Percentiles rank a stretch among this genome's conserved stretches.
phyloP scores from a whole-genome alignment of 2,797 vertebrate species.

The Alfaro cultratus region DNA sequence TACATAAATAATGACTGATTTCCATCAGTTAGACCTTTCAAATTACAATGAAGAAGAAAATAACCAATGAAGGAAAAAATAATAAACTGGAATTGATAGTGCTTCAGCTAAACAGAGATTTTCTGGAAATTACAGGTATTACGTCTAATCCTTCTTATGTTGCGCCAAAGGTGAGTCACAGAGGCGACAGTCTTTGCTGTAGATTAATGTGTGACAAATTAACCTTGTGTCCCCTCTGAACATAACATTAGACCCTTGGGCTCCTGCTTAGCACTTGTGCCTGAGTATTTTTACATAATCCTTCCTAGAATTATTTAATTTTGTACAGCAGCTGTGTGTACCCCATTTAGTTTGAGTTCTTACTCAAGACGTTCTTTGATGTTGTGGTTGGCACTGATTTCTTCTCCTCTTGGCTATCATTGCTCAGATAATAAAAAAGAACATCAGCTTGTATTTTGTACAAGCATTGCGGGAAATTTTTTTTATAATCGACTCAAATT shows the following conservation, averaged over 20 bases:
- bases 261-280: constrained; percentile 16
- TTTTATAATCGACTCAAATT: background rate
- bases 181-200: constrained; percentile 47
- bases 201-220: constrained; percentile 48
- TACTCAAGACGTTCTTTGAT: background rate
- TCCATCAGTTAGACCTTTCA: background rate
- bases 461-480: background rate
- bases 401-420: background rate
- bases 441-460: background rate
- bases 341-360: background rate
- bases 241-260: constrained; percentile 31
- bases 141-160: constrained; percentile 39
- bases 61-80: constrained; percentile 39
- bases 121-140: constrained; percentile 54
- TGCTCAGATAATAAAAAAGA: constrained; percentile 1
- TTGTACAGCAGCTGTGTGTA: background rate
- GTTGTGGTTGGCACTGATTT: background rate
- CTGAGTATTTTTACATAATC: constrained; percentile 29
- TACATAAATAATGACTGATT: background rate
- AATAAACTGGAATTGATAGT: constrained; percentile 30
- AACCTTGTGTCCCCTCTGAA: constrained; percentile 33
- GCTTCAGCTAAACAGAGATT: constrained; percentile 40
- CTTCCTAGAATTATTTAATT: constrained; percentile 16
- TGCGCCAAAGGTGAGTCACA: constrained; percentile 49
- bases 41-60: constrained; percentile 4